Base-by-base conservation (phyloP, 2,888 invertebrate genomes). In the Deilephila elpenor region DNA sequence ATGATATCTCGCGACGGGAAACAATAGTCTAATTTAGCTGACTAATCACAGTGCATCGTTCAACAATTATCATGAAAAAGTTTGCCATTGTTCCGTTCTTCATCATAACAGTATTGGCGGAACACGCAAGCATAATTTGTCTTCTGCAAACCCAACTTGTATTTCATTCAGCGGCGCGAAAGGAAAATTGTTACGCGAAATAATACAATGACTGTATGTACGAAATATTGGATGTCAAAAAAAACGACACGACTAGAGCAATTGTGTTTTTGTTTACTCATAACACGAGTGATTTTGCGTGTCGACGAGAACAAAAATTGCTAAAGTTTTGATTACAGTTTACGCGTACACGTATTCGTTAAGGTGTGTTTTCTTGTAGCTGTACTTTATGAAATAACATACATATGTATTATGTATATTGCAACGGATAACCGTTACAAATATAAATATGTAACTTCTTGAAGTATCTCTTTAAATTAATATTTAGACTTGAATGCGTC, bases 121-220 rank as follows among this genome's bases (percentile, higher is more conserved):
- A 73, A 72, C 80, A 77, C 77, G 78, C 76, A 72, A 80, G 67
- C 73, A 71, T 74, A 74, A 75, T 76, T 60, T 71, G 70, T 74
- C 64, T 56, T 64, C 37, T 29, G 61, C 64, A 67, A 73, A 67
- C 59, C 37, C 37, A 73, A 56, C 64, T 73, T 59, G 59, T 67
- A 25, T 59, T 72, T n/a, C 44, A 56, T 67, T 67, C 59, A 44
- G 67, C 37, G 67, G 25, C 25, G 59, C 37, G 25, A 56, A 59
- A 73, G 64, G 64, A 72, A 62, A 72, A 61, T 72, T 56, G 64
- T 72, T 73, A 37, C 67, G 6, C 67, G 67, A 73, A 67, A 73
- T 73, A 73, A 59, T 73, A 25, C 56, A 72, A 72, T 72, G 32
- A 72, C 59, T 62, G 56, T 56, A 34, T 64, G 59, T 56, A 72